Evolutionary conservation across 2,888 invertebrate species (phyloP), one percentile per base, ranked within the genome.

Genomic region (Pyrrhia umbra): DNA sequence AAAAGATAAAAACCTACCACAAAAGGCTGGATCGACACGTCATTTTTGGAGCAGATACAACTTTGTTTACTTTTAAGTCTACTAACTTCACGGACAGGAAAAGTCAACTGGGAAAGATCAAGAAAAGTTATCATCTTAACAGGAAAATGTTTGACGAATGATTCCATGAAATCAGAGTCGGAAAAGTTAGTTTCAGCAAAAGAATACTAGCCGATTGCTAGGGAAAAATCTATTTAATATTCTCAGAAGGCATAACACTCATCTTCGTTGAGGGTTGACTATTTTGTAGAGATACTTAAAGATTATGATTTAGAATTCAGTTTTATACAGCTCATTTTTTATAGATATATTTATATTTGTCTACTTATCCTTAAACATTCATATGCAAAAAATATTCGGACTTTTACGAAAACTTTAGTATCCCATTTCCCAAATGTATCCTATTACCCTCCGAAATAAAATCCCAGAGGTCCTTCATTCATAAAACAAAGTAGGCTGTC

Each of bases 401-500:
- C 9, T 5, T 2, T 10, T 37, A 30, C 20, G 8, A 30, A 23
- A 15, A 16, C 4, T 30, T 13, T 30, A 5, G n/a, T 15, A 42
- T 15, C 9, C 20, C 10, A 42, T 40, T 15, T 2, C 27, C 10
- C 18, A 49, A 8, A 34, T 16, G 13, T 5, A 5, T 2, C 6
- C 16, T n/a, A 8, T n/a, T 13, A 18, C 27, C 43, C 46, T 51
- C 46, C 34, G 34, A 67, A 56, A 42, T 60, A 25, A 30, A 51
- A 42, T 46, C 27, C n/a, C 18, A 34, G 39, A 58, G 42, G 13
- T 39, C 9, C 46, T 68, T 52, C 4, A 49, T 59, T 68, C 47
- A 39, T 27, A 20, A 45, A 68, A 49, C 52, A 43, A 68, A 68
- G 47, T 45, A 42, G 39, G 66, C 54, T 40, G 49, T 56, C 64